Base-by-base conservation (phyloP, 2,797 vertebrate genomes). In the Macropodus opercularis region DNA sequence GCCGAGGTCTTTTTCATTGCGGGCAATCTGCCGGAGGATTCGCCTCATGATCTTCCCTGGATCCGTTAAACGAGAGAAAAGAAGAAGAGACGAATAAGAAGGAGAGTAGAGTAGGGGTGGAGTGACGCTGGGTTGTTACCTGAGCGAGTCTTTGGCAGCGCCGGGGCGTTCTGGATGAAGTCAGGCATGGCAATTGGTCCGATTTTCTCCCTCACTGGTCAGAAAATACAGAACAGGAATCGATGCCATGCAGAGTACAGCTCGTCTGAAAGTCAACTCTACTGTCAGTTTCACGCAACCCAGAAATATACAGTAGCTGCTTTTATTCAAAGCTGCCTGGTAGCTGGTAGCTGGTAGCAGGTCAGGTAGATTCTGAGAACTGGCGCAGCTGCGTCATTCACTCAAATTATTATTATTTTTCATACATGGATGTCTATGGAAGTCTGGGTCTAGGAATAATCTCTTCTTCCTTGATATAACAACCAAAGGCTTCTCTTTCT, bases 181-280 rank as follows among this genome's bases (percentile, higher is more conserved):
- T 94, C 93, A 8, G 93, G 93, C 0, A 90, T 94, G 17, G 93
- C 93, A 35, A 94, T 94, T 32, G 93, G 93, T 65, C 93, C 93
- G 5, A 94, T 94, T 87, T 91, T 94, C 64, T 93, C 91, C 69
- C 93, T 91, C 67, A 94, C 93, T 94, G 63, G 49, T 10, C 59
- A 68, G 42, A 57, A 2, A 31, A 54, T 2, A 43, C 0, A 66
- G 46, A 61, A 11, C 39, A 12, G 5, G 17, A 27, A 5, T 68
- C 12, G 40, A 1, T 19, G 39, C 11, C n/a, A 18, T 29, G 11
- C 15, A 65, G 26, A 53, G 4, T 41, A 22, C 17, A 55, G 5
- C 9, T 39, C 0, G 1, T 10, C 32, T 32, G 32, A 38, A 31
- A 35, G 19, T 3, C 13, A 29, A 14, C 29, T 8, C 19, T 5